Base-by-base conservation (phyloP, 2,797 vertebrate species). In the Iguana delicatissima region DNA sequence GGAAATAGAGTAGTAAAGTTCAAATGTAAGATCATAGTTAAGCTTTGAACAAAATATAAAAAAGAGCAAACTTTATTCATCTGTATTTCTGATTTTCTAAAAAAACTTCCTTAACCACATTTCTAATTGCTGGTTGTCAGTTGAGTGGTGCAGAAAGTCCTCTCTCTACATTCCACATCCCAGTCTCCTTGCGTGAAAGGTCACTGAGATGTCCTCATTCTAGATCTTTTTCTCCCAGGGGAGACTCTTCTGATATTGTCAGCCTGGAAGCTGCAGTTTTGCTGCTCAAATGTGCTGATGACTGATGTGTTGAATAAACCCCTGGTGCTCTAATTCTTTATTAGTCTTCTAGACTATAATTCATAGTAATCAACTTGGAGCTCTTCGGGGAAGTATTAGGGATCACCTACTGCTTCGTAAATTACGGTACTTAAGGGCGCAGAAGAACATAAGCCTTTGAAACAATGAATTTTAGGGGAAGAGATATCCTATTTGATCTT, bases 341-440 rank as follows among this genome's bases (percentile, higher is more conserved):
- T 90, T 9, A 0, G 0, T 50, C 1, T 64, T 50, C 74, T 84
- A 10, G 16, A 55, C 72, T 80, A 84, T 84, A 90, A 87, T 77
- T 77, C 57, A 90, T 80, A 29, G 72, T 83, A 77, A 90, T 87
- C 42, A 74, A 86, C 46, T 55, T 83, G 52, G 9, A 84, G 89
- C 90, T 46, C 73, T 86, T 67, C 8, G 46, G 32, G 57, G 72
- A 72, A 89, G 64, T 55, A 18, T 87, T 85, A 46, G 84, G 35
- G 10, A 55, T 91, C 82, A 79, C n/a, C 3, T 1, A 0, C 77
- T 91, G 26, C 0, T 90, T 92, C 76, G 57, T 0, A 0, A 13
- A 67, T 22, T 12, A 29, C 76, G 93, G 74, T 3, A 26, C 20
- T 67, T 92, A 38, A 46, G 7, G 32, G 6, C 7, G 10, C 38